Evolutionary conservation across 2,888 invertebrate species (phyloP).

Genomic region (Eustalomyia histrio): DNA sequence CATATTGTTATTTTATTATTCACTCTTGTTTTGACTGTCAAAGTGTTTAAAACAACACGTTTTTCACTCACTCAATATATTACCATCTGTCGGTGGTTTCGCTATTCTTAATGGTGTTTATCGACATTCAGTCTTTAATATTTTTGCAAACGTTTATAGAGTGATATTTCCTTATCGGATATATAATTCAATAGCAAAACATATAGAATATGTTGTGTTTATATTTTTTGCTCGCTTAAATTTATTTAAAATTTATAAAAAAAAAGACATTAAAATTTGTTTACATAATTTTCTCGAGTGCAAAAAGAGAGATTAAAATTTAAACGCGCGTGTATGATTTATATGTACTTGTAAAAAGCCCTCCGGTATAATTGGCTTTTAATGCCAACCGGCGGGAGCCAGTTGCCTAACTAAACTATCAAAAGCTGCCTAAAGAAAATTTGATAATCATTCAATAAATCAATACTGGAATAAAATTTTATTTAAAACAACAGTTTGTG

Average conservation of each 20-base stretch:
- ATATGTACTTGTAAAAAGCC: conserved; percentile 1
- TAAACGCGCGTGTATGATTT: conserved; percentile 20
- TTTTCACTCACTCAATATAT: conserved; percentile 15
- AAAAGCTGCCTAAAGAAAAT: conserved; percentile 2
- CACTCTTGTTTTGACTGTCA: conserved; percentile 67
- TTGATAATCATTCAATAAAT: background rate
- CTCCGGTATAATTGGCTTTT: conserved; percentile 49
- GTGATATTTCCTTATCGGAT: background rate
- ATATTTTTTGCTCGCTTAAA: background rate
- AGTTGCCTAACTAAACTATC: conserved; percentile 11
- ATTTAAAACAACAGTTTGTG: conserved; percentile 8
- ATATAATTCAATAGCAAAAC: background rate
- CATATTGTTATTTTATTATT: conserved; percentile 51
- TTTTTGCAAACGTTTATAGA: conserved; percentile 8
- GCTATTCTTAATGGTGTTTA: conserved; percentile 10
- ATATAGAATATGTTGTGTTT: too few species aligned
- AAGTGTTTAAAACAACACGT: conserved; percentile 59
- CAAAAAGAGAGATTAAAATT: conserved; percentile 8
- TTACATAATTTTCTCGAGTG: background rate
- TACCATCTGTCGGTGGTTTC: conserved; percentile 42
- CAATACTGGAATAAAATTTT: background rate
- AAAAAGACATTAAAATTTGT: conserved; percentile 6
- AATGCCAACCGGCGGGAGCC: conserved; percentile 52
- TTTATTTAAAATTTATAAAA: conserved; percentile 29
- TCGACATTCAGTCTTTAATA: background rate